A percentile compares a stretch with the other conserved stretches of the same genome.
Conservation (phyloP, 2,888 invertebrate species). For the Netelia virgata region DNA sequence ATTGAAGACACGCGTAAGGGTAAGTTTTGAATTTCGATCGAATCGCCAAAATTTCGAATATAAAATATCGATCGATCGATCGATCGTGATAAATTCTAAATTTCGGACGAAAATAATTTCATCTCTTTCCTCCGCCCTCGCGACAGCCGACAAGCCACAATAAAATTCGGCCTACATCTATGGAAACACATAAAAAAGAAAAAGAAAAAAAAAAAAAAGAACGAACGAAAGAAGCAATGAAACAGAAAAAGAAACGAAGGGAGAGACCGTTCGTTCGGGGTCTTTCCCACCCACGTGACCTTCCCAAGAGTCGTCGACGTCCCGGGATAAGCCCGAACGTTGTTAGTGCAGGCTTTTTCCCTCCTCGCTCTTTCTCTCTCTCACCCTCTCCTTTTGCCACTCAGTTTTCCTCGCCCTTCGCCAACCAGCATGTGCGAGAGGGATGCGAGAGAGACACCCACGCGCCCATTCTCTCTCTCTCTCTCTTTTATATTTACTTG, state of each 20-base stretch:
- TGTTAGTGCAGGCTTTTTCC: slow-evolving; percentile 63
- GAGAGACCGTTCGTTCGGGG: neutral
- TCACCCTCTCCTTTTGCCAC: neutral
- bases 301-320: slow-evolving; percentile 45
- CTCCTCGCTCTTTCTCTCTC: slow-evolving; percentile 12
- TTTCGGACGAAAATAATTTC: too few species aligned
- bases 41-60: neutral
- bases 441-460: slow-evolving; percentile 53
- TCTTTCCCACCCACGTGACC: slow-evolving; percentile 25
- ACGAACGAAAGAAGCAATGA: neutral
- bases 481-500: neutral
- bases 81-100: too few species aligned
- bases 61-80: neutral
- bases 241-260: neutral
- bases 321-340: slow-evolving; percentile 56
- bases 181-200: neutral
- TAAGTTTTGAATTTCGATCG: slow-evolving; percentile 79
- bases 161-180: neutral
- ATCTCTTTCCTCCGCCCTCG: too few species aligned
- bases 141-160: neutral
- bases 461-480: slow-evolving; percentile 31
- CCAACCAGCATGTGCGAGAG: neutral
- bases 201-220: slow-evolving; percentile 1
- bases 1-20: slow-evolving; percentile 88
- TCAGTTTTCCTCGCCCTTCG: neutral